Percentiles rank a stretch among this genome's conserved stretches.
Conservation (phyloP, 2,797 vertebrate species). For the Lophotriccus pileatus region DNA sequence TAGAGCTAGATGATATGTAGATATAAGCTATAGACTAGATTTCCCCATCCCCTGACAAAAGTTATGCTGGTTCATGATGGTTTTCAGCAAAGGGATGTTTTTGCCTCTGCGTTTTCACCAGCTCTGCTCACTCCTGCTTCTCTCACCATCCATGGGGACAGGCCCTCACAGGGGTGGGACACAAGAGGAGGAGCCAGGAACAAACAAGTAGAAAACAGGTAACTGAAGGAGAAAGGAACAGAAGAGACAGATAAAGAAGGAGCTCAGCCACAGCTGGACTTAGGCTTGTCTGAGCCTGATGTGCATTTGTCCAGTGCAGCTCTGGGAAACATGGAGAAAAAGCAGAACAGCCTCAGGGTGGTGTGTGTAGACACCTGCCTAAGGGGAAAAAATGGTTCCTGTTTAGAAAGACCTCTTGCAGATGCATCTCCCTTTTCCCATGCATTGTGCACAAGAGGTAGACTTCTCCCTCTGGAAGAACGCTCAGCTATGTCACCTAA, state of each 20-base stretch:
- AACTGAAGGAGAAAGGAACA: background rate
- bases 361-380: background rate
- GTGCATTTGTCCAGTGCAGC: background rate
- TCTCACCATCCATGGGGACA: background rate
- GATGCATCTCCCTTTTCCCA: background rate
- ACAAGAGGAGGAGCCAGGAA: background rate
- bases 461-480: background rate
- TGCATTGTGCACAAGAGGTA: background rate
- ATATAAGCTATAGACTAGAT: background rate
- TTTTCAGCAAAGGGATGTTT: background rate
- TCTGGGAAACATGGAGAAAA: background rate
- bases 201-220: background rate
- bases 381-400: background rate
- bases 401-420: background rate
- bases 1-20: background rate
- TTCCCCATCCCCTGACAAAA: fast-evolving
- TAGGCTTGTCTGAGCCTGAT: background rate
- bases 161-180: background rate
- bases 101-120: background rate
- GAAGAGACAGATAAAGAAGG: background rate
- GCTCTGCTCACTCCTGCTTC: background rate
- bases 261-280: background rate
- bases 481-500: background rate
- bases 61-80: background rate
- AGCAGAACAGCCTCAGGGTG: background rate